Percentiles rank a stretch among this genome's conserved stretches.
Conservation (phyloP, 2,113 vertebrate species). For the Lophura nycthemera region DNA sequence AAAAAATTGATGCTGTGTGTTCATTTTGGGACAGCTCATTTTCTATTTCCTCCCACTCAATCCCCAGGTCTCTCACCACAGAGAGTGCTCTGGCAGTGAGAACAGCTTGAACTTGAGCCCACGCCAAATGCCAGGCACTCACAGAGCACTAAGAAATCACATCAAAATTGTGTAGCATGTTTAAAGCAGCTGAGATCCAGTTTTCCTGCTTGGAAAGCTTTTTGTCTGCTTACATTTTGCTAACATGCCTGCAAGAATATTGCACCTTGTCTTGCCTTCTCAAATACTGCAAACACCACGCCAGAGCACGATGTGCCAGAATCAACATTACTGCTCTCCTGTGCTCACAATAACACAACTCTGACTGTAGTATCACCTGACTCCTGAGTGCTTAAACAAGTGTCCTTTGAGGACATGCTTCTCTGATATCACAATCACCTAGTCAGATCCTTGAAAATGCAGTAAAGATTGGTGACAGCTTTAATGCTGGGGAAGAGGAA, state of each 20-base stretch:
- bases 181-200: background rate
- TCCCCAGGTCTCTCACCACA: background rate
- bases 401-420: background rate
- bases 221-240: background rate
- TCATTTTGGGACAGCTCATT: background rate
- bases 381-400: background rate
- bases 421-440: background rate
- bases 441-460: background rate
- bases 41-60: background rate
- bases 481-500: background rate
- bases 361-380: fast-evolving
- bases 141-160: background rate
- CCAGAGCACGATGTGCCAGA: background rate
- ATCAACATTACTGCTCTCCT: background rate
- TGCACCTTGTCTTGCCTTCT: background rate
- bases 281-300: fast-evolving
- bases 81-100: fast-evolving
- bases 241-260: background rate
- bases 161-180: background rate
- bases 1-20: background rate
- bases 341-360: background rate
- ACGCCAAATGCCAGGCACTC: background rate
- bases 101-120: background rate
- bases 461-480: background rate
- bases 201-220: background rate